Percentiles rank a stretch among this genome's conserved stretches.
phyloP scores from a whole-genome alignment of 2,797 vertebrate species.

The Sorex maritimensis region DNA sequence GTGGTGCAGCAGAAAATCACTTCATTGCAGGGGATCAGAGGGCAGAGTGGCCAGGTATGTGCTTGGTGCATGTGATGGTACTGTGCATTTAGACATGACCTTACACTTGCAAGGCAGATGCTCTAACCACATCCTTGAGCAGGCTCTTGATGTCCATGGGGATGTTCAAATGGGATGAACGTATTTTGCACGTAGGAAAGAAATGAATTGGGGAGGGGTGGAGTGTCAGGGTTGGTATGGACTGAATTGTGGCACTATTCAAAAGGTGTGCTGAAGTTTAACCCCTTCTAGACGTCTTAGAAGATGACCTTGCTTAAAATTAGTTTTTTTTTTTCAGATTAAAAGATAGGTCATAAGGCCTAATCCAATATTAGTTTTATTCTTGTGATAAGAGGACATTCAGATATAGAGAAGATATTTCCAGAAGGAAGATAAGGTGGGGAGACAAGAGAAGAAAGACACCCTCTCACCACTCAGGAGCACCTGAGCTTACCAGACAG shows the following conservation, averaged over 20 bases:
- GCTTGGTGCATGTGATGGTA: too few species aligned
- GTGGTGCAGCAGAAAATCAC: too few species aligned
- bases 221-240: not conserved
- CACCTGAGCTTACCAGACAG: not conserved
- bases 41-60: too few species aligned
- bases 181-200: not conserved
- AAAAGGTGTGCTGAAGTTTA: not conserved
- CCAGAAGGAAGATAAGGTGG: not conserved
- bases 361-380: not conserved
- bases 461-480: too few species aligned
- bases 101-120: too few species aligned
- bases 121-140: not conserved
- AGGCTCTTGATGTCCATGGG: not conserved
- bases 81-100: too few species aligned
- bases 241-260: not conserved
- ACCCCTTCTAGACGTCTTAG: not conserved
- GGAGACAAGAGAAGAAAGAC: not conserved
- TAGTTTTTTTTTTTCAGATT: slow-evolving; percentile 10
- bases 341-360: not conserved
- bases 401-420: not conserved
- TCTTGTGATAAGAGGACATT: not conserved
- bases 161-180: not conserved
- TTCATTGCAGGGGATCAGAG: too few species aligned
- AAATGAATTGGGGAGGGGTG: not conserved
- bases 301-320: not conserved